These are phyloP conservation scores for Melanerpes formicivorus DNA, from an alignment of 2,113 vertebrate species.

Conservation along the genomic window DNA sequence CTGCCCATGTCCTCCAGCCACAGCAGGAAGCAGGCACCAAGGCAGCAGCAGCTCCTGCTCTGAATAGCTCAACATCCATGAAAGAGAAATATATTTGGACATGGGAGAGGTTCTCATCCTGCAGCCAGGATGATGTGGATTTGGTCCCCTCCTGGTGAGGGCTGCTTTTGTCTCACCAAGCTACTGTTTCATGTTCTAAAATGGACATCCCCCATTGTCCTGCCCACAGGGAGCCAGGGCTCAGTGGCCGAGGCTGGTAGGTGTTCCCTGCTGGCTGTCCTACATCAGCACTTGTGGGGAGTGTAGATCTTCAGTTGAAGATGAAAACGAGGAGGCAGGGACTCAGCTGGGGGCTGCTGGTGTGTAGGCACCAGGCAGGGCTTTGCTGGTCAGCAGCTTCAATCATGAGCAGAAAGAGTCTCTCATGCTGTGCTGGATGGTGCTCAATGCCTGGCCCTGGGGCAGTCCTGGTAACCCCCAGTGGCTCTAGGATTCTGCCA, in stretches of 20 bases:
- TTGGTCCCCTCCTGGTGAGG: fast-evolving
- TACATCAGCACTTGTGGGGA: background rate
- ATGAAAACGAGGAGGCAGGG: background rate
- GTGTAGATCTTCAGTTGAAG: background rate
- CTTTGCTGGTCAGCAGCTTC: background rate
- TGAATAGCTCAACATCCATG: background rate
- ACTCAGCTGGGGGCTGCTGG: background rate
- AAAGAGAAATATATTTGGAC: background rate
- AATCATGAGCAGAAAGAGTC: background rate
- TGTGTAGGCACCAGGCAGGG: background rate
- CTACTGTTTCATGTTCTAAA: background rate
- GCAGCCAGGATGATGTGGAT: background rate
- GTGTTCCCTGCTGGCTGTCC: background rate
- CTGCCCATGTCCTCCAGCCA: background rate
- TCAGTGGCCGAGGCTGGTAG: fast-evolving
- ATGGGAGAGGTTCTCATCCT: background rate
- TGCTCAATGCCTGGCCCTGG: background rate
- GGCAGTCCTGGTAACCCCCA: background rate
- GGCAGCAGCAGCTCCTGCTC: background rate
- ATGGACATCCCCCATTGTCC: fast-evolving
- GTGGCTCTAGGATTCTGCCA: background rate
- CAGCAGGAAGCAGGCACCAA: background rate
- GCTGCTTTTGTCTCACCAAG: background rate
- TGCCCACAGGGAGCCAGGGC: background rate
- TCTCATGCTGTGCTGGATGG: background rate